These are phyloP conservation scores for Nemopilema nomurai DNA, from an alignment of 30 jellyfish, hydroid and myxozoan species.

Conservation along the genomic window DNA sequence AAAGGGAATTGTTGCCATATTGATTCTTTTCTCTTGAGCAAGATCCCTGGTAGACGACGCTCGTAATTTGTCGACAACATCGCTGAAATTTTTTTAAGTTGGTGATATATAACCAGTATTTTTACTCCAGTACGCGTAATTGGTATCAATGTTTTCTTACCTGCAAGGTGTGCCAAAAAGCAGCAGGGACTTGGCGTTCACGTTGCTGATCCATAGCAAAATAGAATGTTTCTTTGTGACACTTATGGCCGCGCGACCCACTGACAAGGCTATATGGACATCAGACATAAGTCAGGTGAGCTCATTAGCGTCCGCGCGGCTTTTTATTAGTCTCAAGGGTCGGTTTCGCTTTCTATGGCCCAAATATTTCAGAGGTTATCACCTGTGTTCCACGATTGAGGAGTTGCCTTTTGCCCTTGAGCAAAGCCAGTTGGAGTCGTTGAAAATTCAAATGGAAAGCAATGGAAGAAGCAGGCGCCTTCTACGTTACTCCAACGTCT, in stretches of 20 bases:
- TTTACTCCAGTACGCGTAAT: not conserved
- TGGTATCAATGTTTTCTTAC: not conserved
- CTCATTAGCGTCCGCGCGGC: too few species aligned
- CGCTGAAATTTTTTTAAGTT: too few species aligned
- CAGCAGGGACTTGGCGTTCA: conserved; percentile 72
- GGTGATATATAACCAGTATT: too few species aligned
- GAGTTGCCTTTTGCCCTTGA: too few species aligned
- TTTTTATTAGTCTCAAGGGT: too few species aligned
- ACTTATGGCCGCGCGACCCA: conserved; percentile 85
- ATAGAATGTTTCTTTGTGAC: conserved; percentile 63
- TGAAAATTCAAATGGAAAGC: not conserved
- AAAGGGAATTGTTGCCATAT: too few species aligned
- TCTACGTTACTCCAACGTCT: not conserved
- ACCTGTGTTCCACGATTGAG: too few species aligned
- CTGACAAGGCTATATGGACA: conserved; percentile 96
- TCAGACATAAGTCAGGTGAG: conserved; percentile 96
- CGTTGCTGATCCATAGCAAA: conserved; percentile 61
- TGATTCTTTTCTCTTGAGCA: too few species aligned
- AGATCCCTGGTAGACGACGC: too few species aligned
- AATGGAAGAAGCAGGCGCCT: not conserved
- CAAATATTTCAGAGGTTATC: too few species aligned
- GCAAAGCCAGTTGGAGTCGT: not conserved
- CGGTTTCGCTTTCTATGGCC: too few species aligned
- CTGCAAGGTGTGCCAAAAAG: conserved; percentile 48
- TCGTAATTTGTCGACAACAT: too few species aligned